Percentiles rank a stretch among this genome's conserved stretches.
Conservation (phyloP, 2,888 invertebrate genomes). For the Vandiemenella viatica region DNA sequence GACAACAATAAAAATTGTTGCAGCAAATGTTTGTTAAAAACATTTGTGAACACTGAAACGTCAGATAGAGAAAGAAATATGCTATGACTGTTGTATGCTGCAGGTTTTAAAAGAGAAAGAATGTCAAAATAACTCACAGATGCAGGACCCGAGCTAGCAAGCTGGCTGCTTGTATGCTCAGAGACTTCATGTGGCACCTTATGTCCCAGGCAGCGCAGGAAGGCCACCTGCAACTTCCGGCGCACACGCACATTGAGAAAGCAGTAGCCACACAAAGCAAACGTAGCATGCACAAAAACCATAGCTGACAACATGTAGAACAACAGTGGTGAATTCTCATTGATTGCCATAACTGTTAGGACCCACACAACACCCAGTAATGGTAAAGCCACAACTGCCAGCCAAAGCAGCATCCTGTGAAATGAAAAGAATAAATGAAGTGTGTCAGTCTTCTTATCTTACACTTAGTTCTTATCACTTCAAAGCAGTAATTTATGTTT, state of each 20-base stretch:
- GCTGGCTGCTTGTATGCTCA: constrained; percentile 50
- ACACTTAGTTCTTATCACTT: too few species aligned
- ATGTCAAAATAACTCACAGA: too few species aligned
- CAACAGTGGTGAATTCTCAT: constrained; percentile 53
- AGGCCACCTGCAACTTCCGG: constrained; percentile 52
- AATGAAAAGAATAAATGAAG: too few species aligned
- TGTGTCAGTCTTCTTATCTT: too few species aligned
- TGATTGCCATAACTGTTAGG: constrained; percentile 60
- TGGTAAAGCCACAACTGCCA: constrained; percentile 74
- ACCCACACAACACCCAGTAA: constrained; percentile 78
- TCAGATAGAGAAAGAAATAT: too few species aligned
- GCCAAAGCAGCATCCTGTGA: constrained; percentile 62
- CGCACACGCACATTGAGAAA: constrained; percentile 73
- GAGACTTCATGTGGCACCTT: constrained; percentile 64
- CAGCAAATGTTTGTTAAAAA: too few species aligned
- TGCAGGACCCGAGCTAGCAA: constrained; percentile 41
- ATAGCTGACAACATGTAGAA: constrained; percentile 64
- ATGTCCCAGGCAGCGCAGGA: constrained; percentile 62
- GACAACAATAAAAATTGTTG: too few species aligned
- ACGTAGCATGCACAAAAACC: constrained; percentile 63
- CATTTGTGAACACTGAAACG: too few species aligned
- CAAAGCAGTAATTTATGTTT: too few species aligned
- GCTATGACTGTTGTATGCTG: too few species aligned
- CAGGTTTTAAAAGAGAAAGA: too few species aligned
- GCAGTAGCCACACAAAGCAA: constrained; percentile 73